Evolutionary conservation across 2,888 invertebrate species (phyloP), one percentile per base, ranked within the genome.

Genomic region (Latrodectus hesperus): DNA sequence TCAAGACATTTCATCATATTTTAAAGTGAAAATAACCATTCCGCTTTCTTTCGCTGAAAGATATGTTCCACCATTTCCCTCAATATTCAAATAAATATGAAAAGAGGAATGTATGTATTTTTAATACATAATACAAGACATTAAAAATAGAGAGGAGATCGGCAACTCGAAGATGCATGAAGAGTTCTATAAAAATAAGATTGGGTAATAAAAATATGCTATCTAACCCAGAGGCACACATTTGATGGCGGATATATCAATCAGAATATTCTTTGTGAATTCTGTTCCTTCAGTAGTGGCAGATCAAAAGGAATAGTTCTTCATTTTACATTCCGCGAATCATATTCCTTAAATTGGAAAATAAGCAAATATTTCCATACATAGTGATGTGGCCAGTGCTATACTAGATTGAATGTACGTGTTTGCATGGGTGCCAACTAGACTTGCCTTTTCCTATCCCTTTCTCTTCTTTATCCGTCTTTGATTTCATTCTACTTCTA

Each of bases 311-410:
- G 38, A 38, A 38, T 38, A 38, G 38, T 38, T 68, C 79, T 80
- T 73, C 80, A 64, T 80, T 65, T 52, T 9, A 51, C 60, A 80
- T 72, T 60, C 80, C 52, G 67, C 38, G 65, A 80, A 80, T 80
- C 72, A 81, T 74, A 67, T 74, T 67, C 81, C 74, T 81, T 81
- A 81, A 81, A 81, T 74, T 81, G 73, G 81, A 74, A 81, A 81
- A 81, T 81, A 81, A 81, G 67, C 81, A 81, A 67, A 74, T 73
- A 73, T 81, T 74, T 67, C 67, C 81, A 74, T 81, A 81, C 74
- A 74, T 73, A 81, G 38, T 74, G 55, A 65, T 53, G 74, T 38
- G 22, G 65, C 5, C 22, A 55, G 65, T 17, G 38, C 11, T 17
- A n/a, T 16, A 51, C 22, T n/a, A 53, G 81, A 64, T 67, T 55